Conservation (phyloP, 2,113 vertebrate species). For the Mesembrinibis cayennensis region DNA sequence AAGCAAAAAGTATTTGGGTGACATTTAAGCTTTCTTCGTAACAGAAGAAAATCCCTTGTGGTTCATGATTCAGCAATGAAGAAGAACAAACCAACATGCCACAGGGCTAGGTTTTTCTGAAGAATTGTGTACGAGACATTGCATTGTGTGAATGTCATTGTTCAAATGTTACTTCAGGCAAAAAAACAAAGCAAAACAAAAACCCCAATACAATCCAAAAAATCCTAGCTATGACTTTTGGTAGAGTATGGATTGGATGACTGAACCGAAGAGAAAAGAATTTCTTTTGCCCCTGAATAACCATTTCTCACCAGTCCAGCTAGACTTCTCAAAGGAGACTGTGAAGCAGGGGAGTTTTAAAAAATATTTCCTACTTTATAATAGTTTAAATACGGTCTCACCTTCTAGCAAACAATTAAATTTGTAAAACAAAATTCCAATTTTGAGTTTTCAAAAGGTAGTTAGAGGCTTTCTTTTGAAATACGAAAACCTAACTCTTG, state of each 20-base stretch:
- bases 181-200: background rate
- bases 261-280: background rate
- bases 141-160: background rate
- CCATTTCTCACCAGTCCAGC: background rate
- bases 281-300: background rate
- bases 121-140: background rate
- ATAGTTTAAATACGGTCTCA: background rate
- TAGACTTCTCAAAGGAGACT: background rate
- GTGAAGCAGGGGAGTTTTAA: background rate
- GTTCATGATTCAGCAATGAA: background rate
- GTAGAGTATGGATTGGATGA: background rate
- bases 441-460: background rate
- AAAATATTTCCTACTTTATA: background rate
- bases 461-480: background rate
- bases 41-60: background rate
- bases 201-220: background rate
- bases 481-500: background rate
- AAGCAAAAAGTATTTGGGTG: background rate
- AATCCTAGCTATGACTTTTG: background rate
- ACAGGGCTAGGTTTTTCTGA: background rate
- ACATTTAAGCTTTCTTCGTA: background rate
- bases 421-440: background rate
- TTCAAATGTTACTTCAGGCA: background rate
- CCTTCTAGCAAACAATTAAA: background rate
- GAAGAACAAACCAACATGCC: background rate